These are phyloP conservation scores for Rattus rattus DNA, from an alignment of 2,113 vertebrate genomes.

Conservation along the genomic window DNA sequence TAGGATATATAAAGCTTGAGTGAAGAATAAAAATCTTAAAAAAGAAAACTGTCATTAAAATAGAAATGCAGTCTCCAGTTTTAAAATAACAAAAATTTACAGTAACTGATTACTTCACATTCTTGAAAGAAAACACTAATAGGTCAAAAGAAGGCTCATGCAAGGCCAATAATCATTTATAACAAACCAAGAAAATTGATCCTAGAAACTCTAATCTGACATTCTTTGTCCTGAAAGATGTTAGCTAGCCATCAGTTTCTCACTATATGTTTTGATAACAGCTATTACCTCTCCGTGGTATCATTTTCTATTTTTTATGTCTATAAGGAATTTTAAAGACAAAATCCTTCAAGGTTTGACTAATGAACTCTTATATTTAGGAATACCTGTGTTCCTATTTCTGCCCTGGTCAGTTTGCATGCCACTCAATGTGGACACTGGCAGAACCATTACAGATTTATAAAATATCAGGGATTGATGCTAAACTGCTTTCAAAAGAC, in stretches of 20 bases:
- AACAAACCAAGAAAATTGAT: not conserved
- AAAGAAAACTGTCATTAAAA: slow-evolving; percentile 47
- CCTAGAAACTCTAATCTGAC: not conserved
- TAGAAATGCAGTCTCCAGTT: slow-evolving; percentile 51
- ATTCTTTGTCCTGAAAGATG: slow-evolving; percentile 27
- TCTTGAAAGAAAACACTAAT: not conserved
- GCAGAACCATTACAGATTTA: not conserved
- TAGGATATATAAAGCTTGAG: slow-evolving; percentile 29
- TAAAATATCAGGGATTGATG: not conserved
- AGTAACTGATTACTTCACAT: slow-evolving; percentile 14
- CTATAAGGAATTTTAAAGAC: not conserved
- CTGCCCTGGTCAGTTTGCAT: not conserved
- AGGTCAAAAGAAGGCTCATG: not conserved
- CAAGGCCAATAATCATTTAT: slow-evolving; percentile 23
- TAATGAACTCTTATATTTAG: not conserved
- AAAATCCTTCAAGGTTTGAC: not conserved
- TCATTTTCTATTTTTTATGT: slow-evolving; percentile 28
- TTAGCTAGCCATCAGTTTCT: slow-evolving; percentile 26
- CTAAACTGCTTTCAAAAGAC: slow-evolving; percentile 15
- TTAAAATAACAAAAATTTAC: slow-evolving; percentile 22
- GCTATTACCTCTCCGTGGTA: not conserved
- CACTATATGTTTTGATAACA: not conserved
- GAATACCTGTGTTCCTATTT: not conserved
- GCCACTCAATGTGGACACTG: not conserved
- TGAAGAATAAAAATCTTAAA: not conserved